These are phyloP conservation scores for Mustela lutreola DNA, from an alignment of 2,113 vertebrate species.

Conservation along the genomic window DNA sequence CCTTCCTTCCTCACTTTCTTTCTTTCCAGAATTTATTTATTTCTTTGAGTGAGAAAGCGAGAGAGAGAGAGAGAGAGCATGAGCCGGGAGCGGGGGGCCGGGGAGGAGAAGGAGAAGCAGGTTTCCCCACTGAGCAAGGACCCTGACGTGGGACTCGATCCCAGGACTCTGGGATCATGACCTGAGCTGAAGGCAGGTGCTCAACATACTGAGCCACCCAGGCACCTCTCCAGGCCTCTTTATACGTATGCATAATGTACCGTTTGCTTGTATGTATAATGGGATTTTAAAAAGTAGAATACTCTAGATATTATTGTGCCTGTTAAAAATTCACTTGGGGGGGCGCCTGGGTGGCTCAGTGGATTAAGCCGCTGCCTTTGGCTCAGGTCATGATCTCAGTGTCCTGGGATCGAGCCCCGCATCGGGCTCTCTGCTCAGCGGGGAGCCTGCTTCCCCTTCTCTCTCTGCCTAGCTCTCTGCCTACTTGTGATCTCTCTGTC, in stretches of 20 bases:
- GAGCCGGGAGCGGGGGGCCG: too few species aligned
- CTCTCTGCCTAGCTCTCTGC: too few species aligned
- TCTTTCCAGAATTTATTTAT: background rate
- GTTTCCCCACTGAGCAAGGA: background rate
- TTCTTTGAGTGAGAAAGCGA: too few species aligned
- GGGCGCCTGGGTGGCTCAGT: too few species aligned
- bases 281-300: background rate
- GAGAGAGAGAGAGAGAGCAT: too few species aligned
- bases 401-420: too few species aligned
- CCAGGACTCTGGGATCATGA: background rate
- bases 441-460: too few species aligned
- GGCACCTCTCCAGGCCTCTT: background rate
- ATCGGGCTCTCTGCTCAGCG: too few species aligned
- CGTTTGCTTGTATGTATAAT: background rate
- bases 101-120: background rate
- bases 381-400: too few species aligned
- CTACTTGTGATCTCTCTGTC: too few species aligned
- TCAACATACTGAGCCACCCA: background rate
- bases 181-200: background rate
- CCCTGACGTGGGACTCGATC: background rate
- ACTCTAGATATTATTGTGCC: background rate
- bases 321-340: background rate
- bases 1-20: background rate
- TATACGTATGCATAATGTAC: background rate
- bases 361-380: too few species aligned